Evolutionary conservation across 2,113 vertebrate genomes (phyloP).

Genomic region (Callocephalon fimbriatum): DNA sequence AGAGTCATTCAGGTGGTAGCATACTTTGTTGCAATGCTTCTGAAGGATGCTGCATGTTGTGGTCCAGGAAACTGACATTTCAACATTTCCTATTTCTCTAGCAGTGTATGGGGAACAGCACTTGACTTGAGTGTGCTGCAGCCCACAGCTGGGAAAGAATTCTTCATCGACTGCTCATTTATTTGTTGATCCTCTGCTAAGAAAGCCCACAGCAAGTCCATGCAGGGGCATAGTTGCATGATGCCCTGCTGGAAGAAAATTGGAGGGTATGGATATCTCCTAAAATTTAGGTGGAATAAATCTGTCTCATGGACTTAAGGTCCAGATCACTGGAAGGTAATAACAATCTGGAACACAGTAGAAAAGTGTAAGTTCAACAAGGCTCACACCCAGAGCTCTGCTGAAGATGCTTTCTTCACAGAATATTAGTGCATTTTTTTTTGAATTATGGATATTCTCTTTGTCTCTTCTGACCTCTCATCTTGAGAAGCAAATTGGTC

Average conservation of each 20-base stretch:
- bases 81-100: background rate
- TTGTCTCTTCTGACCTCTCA: background rate
- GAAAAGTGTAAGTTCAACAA: background rate
- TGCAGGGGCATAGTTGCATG: background rate
- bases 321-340: background rate
- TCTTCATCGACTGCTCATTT: background rate
- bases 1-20: background rate
- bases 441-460: background rate
- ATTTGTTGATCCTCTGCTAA: background rate
- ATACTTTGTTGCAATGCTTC: background rate
- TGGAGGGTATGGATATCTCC: background rate
- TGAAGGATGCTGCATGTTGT: fast-evolving
- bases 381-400: background rate
- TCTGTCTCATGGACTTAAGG: background rate
- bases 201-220: background rate
- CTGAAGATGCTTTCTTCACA: background rate
- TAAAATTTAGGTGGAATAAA: background rate
- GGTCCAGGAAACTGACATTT: fast-evolving
- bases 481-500: background rate
- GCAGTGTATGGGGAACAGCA: fast-evolving
- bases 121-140: background rate
- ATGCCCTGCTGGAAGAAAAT: background rate
- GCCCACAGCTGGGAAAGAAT: background rate
- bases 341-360: background rate
- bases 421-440: background rate